Evolutionary conservation across 2,113 vertebrate species (phyloP).

Genomic region (Psephotus haematonotus): DNA sequence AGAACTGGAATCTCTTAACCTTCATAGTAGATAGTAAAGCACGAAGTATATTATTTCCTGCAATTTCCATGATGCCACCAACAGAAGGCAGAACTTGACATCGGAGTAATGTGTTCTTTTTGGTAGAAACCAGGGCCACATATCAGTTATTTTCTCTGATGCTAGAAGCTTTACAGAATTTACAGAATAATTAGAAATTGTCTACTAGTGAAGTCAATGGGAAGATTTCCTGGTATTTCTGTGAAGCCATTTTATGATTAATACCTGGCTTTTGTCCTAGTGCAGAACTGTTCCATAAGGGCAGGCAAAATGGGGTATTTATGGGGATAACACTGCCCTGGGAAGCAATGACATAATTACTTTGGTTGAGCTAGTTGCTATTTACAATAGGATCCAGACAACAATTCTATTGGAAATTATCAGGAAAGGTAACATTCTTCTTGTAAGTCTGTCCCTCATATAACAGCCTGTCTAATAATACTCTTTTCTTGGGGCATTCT

Average conservation of each 20-base stretch:
- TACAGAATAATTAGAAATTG: background rate
- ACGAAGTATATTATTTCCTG: background rate
- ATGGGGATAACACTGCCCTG: background rate
- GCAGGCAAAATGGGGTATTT: background rate
- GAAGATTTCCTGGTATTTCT: background rate
- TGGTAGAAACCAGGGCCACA: background rate
- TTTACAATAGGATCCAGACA: background rate
- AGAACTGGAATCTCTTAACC: background rate
- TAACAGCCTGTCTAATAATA: background rate
- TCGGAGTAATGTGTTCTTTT: background rate
- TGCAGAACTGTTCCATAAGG: background rate
- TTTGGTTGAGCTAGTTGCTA: background rate
- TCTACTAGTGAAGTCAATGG: background rate
- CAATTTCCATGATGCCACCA: background rate
- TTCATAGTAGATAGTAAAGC: background rate
- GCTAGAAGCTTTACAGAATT: background rate
- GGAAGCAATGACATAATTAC: background rate
- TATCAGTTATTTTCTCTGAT: background rate
- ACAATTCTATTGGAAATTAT: background rate
- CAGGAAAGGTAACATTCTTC: background rate
- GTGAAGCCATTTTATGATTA: background rate
- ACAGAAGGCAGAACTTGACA: background rate
- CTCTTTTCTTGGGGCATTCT: background rate
- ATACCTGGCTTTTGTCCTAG: background rate
- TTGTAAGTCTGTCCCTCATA: background rate